Base-by-base conservation (phyloP, 2,113 vertebrate species). In the Capreolus pygargus region DNA sequence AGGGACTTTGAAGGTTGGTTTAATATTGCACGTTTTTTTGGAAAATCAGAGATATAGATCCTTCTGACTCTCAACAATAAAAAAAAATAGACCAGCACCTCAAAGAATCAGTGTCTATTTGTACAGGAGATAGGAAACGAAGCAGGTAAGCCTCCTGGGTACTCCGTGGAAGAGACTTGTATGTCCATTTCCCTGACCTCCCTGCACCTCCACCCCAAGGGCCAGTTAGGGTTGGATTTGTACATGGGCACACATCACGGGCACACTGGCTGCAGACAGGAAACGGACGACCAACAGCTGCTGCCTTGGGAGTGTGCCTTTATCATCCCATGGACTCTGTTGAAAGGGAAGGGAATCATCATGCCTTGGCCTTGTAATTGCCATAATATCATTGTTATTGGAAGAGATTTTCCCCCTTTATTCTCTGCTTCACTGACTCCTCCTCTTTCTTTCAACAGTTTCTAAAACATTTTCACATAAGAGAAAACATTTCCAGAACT, bases 31-130 rank as follows among this genome's bases (percentile, higher is more conserved):
- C 52, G 4, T 39, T 95, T 87, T 93, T 55, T n/a, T 64, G 33
- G 70, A 25, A 91, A 95, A 74, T 74, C 57, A 55, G 30, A 92
- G 33, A 87, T 50, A 91, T 16, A 96, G n/a, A 67, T 57, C 23
- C 36, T 83, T 86, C 64, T 91, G 76, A 88, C 7, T 85, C 50
- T 78, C 2, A 76, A 43, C 13, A 85, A 95, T 13, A 39, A 84
- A 60, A 90, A 60, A 87, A 60, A 83, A 55, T 27, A 96, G 25
- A 55, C 6, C 17, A 96, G 57, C 17, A 8, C 16, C 43, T 96
- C 55, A 86, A 39, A 88, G n/a, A 55, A 95, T 45, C n/a, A 81
- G 8, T 84, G 52, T 83, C 57, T 78, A 36, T 17, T 70, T n/a
- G 21, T 43, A 86, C 0, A 55, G 55, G 36, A 96, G 25, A 52